Percentiles rank a stretch among this genome's conserved stretches.
These are phyloP conservation scores for Rhea americana DNA, from an alignment of 2,113 vertebrate genomes.

Conservation along the genomic window DNA sequence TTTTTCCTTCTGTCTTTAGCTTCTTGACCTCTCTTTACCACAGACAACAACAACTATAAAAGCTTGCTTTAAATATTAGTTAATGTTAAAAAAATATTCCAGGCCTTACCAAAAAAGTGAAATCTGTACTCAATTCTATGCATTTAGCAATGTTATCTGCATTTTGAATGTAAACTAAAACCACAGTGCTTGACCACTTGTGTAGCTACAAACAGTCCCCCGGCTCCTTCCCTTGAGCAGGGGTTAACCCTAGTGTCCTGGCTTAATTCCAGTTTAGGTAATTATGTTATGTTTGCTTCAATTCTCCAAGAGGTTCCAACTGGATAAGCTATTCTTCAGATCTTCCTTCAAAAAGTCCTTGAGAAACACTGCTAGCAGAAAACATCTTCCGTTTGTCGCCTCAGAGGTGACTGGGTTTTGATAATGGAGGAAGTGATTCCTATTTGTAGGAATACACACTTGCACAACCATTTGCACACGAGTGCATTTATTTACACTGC, in stretches of 20 bases:
- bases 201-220: slow-evolving; percentile 35
- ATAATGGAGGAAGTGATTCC: not conserved
- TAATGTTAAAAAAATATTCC: not conserved
- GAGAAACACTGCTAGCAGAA: not conserved
- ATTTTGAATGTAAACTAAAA: slow-evolving; percentile 51
- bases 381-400: not conserved
- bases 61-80: not conserved
- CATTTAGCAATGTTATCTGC: slow-evolving; percentile 28
- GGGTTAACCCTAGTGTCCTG: slow-evolving; percentile 42
- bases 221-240: slow-evolving; percentile 36
- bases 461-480: not conserved
- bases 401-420: not conserved
- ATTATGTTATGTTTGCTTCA: slow-evolving; percentile 16
- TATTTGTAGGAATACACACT: not conserved
- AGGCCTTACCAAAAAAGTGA: not conserved
- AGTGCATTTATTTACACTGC: not conserved
- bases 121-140: not conserved
- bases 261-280: slow-evolving; percentile 13
- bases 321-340: slow-evolving; percentile 23
- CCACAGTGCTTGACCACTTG: slow-evolving; percentile 33
- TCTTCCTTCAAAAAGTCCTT: slow-evolving; percentile 12
- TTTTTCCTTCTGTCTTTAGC: not conserved
- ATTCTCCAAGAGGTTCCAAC: slow-evolving; percentile 19
- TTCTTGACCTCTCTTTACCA: not conserved
- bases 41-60: not conserved